Evolutionary conservation across 2,113 vertebrate species (phyloP).

Genomic region (Hippocampus guttulatus): DNA sequence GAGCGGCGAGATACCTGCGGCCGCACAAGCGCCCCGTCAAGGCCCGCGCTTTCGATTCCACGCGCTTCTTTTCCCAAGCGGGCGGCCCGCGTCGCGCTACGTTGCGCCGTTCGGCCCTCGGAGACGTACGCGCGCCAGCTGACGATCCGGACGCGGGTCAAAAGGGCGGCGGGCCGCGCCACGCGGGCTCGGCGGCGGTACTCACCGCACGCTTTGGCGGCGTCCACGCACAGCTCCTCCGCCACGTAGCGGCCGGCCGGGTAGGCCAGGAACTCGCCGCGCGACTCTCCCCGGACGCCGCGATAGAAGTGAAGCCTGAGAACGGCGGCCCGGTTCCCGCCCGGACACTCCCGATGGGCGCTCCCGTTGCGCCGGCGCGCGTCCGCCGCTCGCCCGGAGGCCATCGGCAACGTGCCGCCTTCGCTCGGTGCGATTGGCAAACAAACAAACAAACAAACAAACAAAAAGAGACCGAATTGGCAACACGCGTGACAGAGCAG

Average conservation of each 20-base stretch:
- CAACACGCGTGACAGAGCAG: no score
- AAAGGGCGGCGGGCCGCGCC: no score
- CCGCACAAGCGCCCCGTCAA: constrained; percentile 2
- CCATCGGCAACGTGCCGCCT: constrained; percentile 41
- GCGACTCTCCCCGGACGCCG: constrained; percentile 60
- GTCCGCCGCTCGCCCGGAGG: constrained; percentile 53
- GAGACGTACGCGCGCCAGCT: no score
- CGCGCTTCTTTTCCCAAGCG: no score
- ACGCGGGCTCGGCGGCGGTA: constrained; percentile 13
- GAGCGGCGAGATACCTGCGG: constrained; percentile 83
- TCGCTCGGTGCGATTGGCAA: not conserved
- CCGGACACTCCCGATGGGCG: constrained; percentile 56
- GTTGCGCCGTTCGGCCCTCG: no score
- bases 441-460: not conserved
- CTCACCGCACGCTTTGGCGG: constrained; percentile 90
- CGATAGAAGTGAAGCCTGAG: constrained; percentile 85
- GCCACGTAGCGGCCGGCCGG: constrained; percentile 82
- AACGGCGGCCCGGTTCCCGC: constrained; percentile 55
- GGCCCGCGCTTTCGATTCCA: no score
- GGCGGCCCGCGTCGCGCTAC: no score
- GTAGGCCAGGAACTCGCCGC: constrained; percentile 74
- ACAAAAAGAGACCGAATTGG: not conserved
- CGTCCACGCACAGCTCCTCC: constrained; percentile 86
- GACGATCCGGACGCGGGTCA: not conserved
- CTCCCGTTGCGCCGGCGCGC: constrained; percentile 75